Evolutionary conservation across 2,888 invertebrate genomes (phyloP).

Genomic region (Mamestra brassicae): DNA sequence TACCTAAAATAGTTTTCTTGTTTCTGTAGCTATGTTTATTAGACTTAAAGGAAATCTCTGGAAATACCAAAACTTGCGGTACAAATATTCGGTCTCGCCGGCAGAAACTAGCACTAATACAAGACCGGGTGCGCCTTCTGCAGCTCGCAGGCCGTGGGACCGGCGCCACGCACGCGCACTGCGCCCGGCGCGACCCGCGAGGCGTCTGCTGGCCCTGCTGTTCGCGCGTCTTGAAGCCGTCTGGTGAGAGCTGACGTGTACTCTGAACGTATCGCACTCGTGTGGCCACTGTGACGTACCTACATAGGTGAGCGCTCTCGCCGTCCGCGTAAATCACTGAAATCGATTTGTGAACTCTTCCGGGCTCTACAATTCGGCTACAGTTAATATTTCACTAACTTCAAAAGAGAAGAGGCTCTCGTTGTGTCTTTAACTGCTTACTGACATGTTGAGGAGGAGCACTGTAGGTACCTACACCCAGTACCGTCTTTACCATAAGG

Average conservation of each 20-base stretch:
- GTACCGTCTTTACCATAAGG: too few species aligned
- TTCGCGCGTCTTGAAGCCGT: not conserved
- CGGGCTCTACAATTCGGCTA: not conserved
- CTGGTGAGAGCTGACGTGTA: not conserved
- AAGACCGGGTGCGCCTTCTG: constrained; percentile 14
- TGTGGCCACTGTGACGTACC: not conserved
- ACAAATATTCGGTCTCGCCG: too few species aligned
- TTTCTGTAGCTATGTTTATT: too few species aligned
- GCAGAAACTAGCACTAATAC: too few species aligned
- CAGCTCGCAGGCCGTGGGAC: not conserved
- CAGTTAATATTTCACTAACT: not conserved
- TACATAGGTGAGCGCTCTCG: not conserved
- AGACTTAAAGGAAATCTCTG: too few species aligned
- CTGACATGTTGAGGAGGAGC: not conserved
- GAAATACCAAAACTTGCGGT: too few species aligned
- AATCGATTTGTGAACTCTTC: not conserved
- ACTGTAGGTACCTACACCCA: too few species aligned
- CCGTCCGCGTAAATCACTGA: not conserved
- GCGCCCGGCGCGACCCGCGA: not conserved
- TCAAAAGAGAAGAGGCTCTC: not conserved
- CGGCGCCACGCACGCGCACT: constrained; percentile 16
- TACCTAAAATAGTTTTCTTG: too few species aligned
- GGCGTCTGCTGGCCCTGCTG: not conserved
- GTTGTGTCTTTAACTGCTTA: not conserved
- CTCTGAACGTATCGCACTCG: not conserved